Evolutionary conservation across 2,888 invertebrate species (phyloP).

Genomic region (Alloscopus bannaensis): DNA sequence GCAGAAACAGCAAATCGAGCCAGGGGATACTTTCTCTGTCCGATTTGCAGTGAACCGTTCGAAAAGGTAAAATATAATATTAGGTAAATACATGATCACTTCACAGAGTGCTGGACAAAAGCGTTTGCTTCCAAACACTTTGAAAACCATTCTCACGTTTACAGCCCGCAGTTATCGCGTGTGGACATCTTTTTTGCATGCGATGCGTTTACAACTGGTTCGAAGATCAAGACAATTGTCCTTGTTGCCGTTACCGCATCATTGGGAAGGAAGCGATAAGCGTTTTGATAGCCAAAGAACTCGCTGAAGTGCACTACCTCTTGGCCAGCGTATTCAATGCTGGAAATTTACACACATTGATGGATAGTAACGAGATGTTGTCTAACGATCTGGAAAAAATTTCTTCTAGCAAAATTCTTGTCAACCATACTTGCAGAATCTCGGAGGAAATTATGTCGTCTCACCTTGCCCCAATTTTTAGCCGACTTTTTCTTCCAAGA

Average conservation of each 20-base stretch:
- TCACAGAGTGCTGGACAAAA: background rate
- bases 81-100: constrained; percentile 3
- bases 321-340: constrained; percentile 35
- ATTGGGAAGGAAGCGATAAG: constrained; percentile 18
- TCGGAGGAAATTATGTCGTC: constrained; percentile 1
- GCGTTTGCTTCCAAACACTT: background rate
- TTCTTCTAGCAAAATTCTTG: background rate
- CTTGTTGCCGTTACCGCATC: constrained; percentile 46
- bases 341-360: constrained; percentile 16
- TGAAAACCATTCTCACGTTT: background rate
- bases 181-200: constrained; percentile 51
- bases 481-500: background rate
- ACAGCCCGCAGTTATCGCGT: constrained; percentile 48
- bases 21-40: constrained; percentile 33
- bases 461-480: constrained; percentile 16
- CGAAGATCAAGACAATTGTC: constrained; percentile 45
- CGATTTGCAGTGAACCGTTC: constrained; percentile 44
- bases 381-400: constrained; percentile 1
- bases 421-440: constrained; percentile 2
- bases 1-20: background rate
- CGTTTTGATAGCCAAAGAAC: constrained; percentile 15
- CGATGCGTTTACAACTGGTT: constrained; percentile 38
- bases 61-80: constrained; percentile 2
- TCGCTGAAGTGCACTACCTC: constrained; percentile 8
- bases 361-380: background rate